Percentiles rank a stretch among this genome's conserved stretches.
phyloP scores from a whole-genome alignment of 2,113 vertebrate species.

The Tachycineta bicolor region DNA sequence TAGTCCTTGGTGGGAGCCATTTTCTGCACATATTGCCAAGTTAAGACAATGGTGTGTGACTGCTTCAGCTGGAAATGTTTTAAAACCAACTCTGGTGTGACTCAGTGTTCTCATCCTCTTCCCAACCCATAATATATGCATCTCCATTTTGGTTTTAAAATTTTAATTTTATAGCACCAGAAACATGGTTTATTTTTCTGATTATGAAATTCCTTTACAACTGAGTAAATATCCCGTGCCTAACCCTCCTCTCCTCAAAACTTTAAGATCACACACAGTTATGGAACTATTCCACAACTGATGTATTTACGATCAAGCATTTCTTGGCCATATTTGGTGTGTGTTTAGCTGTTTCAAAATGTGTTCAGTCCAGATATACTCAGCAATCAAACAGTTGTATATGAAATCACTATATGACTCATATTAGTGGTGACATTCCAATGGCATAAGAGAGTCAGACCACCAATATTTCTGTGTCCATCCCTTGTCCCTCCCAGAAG shows the following conservation, averaged over 20 bases:
- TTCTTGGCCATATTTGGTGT: conserved; percentile 41
- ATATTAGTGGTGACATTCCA: neutral
- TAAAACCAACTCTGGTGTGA: neutral
- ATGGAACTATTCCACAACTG: neutral
- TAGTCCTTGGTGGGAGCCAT: neutral
- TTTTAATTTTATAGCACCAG: conserved; percentile 34
- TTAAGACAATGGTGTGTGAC: neutral
- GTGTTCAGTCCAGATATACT: neutral
- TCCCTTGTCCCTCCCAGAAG: neutral
- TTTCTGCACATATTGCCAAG: neutral
- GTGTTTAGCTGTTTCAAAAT: conserved; percentile 23
- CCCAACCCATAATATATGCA: neutral
- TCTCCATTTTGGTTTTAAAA: neutral
- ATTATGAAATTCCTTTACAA: conserved; percentile 4
- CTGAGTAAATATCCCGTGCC: neutral
- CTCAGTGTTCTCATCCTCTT: neutral
- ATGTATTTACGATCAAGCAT: conserved; percentile 30
- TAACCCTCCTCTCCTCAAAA: conserved; percentile 6
- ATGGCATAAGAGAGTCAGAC: neutral
- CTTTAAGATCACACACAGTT: neutral
- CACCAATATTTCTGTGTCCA: neutral
- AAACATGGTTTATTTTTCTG: conserved; percentile 23
- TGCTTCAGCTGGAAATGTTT: conserved; percentile 35
- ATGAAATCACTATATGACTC: neutral
- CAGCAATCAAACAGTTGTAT: neutral